Base-by-base conservation (phyloP, 1,140 invertebrate genomes). In the Pachypsylla venusta region DNA sequence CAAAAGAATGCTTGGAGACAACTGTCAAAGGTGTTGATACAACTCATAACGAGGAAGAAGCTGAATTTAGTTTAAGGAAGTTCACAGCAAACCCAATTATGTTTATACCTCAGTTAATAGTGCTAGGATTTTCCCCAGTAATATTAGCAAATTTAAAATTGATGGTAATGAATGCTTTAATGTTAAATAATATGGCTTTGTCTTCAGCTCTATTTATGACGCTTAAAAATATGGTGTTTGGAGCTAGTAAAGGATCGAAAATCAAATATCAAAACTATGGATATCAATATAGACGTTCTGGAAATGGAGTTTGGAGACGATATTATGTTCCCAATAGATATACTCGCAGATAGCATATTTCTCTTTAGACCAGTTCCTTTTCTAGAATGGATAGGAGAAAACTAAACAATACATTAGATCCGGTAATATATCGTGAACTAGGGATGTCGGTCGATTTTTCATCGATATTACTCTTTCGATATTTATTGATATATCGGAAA, bases 141-240 rank as follows among this genome's bases (percentile, higher is more conserved):
- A 39, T 66, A 12, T 39, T 67, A 10, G 62, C 64, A 13, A 62
- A 65, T 19, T 60, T 67, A 19, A 66, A 68, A 42, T 64, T 67
- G 64, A 54, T 68, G 25, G 62, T 68, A 10, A 64, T 68, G 64
- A 63, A 66, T 10, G 66, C 66, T 3, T 13, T 68, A 13, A 67
- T 65, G 63, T 56, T 67, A 7, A 68, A 68, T 61, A 64, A 64
- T 54, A 64, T 66, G 64, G 67, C 66, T 16, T 54, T 68, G 28
- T 60, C 56, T 16, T 59, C 63, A 1, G 65, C 66, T 2, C 58
- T 67, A 13, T 66, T 65, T 48, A 63, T 67, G 59, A 64, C 63
- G 20, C 14, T 68, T 16, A 61, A 63, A 40, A 65, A 66, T 53
- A 62, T 67, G 39, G 65, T 67, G 25, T 68, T 68, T 57, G 67